A percentile compares a stretch with the other conserved stretches of the same genome.
Evolutionary conservation across 2,888 invertebrate species (phyloP).

Genomic region (Notocelia uddmanniana): DNA sequence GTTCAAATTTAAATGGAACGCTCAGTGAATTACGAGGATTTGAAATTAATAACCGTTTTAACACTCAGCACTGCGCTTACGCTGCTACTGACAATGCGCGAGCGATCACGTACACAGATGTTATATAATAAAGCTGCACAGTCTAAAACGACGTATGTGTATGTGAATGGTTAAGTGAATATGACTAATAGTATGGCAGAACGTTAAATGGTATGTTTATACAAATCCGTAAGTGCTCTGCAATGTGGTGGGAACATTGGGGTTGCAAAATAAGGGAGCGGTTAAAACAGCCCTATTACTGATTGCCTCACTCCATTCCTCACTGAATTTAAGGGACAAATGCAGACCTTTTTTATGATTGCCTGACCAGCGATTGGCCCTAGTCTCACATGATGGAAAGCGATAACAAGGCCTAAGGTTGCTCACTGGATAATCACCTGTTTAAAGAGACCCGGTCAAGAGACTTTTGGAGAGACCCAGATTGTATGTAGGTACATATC

Average conservation of each 20-base stretch:
- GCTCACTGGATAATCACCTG: no score
- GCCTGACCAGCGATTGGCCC: no score
- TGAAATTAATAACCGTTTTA: background rate
- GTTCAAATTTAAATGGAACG: background rate
- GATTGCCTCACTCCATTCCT: background rate
- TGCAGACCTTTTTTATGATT: no score
- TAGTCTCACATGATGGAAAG: no score
- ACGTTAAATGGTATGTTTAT: slow-evolving; percentile 22
- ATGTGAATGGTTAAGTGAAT: background rate
- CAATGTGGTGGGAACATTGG: slow-evolving; percentile 19
- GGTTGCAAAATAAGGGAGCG: background rate
- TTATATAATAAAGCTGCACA: slow-evolving; percentile 28
- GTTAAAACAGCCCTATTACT: background rate
- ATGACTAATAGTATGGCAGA: background rate
- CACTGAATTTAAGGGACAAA: background rate
- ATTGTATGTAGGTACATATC: no score
- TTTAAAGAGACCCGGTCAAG: no score
- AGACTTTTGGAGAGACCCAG: no score
- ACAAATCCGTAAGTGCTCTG: slow-evolving; percentile 33
- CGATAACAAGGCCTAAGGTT: no score
- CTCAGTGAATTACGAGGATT: background rate
- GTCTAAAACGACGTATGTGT: background rate
- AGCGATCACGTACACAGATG: slow-evolving; percentile 56
- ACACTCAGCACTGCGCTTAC: slow-evolving; percentile 22
- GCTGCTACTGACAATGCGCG: slow-evolving; percentile 49